These are phyloP conservation scores for Cynaeus angustus DNA, from an alignment of 2,888 invertebrate genomes.

Conservation along the genomic window DNA sequence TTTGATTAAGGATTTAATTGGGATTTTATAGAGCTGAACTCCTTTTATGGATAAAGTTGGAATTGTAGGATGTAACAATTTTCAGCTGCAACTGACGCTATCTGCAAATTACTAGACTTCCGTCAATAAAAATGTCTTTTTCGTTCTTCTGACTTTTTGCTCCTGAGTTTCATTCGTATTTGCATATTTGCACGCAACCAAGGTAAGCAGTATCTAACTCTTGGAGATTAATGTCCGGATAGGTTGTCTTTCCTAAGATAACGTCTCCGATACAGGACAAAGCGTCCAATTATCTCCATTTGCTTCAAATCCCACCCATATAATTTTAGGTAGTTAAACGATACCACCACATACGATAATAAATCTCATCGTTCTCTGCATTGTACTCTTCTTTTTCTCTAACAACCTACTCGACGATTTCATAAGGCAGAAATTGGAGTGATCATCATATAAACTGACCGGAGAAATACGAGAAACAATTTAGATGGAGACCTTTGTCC, in stretches of 20 bases:
- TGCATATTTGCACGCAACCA: slow-evolving; percentile 32
- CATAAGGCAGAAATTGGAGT: background rate
- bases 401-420: background rate
- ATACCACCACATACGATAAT: slow-evolving; percentile 7
- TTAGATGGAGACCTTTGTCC: slow-evolving; percentile 36
- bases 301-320: slow-evolving; percentile 19
- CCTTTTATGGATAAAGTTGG: too few species aligned
- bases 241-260: slow-evolving; percentile 26
- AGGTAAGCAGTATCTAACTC: slow-evolving; percentile 5
- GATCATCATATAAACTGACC: slow-evolving; percentile 13
- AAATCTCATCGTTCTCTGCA: background rate
- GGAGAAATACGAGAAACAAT: slow-evolving; percentile 25
- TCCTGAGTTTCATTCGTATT: slow-evolving; percentile 2
- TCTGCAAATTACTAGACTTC: too few species aligned
- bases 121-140: too few species aligned
- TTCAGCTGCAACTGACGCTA: too few species aligned
- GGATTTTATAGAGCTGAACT: too few species aligned
- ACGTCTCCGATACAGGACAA: slow-evolving; percentile 26
- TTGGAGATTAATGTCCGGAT: slow-evolving; percentile 29
- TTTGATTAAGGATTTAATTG: too few species aligned
- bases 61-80: too few species aligned
- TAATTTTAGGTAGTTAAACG: slow-evolving; percentile 17
- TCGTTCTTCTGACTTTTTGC: background rate
- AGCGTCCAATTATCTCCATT: slow-evolving; percentile 33
- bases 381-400: background rate